Conservation (phyloP, 2,797 vertebrate genomes). For the Champsocephalus gunnari region DNA sequence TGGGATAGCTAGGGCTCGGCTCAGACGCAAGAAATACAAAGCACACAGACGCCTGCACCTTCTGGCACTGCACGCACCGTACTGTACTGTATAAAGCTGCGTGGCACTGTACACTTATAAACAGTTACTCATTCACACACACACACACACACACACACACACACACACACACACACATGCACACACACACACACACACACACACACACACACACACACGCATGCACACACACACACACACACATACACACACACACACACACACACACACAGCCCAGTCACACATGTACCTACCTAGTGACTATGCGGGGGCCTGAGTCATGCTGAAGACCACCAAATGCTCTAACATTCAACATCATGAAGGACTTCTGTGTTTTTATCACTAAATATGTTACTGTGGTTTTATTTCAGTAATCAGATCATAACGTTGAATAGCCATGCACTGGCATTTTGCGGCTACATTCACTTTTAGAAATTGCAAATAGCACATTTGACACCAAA, state of each 20-base stretch:
- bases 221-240: too few relatives aligned
- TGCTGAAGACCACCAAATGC: slow-evolving; percentile 48
- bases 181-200: slow-evolving; percentile 19
- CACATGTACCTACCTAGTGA: slow-evolving; percentile 42
- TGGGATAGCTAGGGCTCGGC: slow-evolving; percentile 90
- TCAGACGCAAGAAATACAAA: slow-evolving; percentile 20
- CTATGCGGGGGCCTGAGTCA: slow-evolving; percentile 39
- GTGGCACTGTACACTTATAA: slow-evolving; percentile 29
- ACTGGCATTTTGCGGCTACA: slow-evolving; percentile 29
- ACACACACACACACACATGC: slow-evolving; percentile 21
- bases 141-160: slow-evolving; percentile 23
- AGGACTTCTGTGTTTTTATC: slow-evolving; percentile 43
- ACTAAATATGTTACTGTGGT: slow-evolving; percentile 40
- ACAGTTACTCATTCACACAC: slow-evolving; percentile 15
- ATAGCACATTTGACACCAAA: slow-evolving; percentile 26
- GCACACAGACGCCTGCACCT: slow-evolving; percentile 38
- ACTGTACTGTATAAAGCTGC: slow-evolving; percentile 44
- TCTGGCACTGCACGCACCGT: slow-evolving; percentile 47
- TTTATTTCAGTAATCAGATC: slow-evolving; percentile 47
- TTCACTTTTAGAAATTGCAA: slow-evolving; percentile 36
- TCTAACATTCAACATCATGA: slow-evolving; percentile 37
- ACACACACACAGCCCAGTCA: slow-evolving; percentile 45
- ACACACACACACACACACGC: slow-evolving; percentile 20
- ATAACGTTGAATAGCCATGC: slow-evolving; percentile 46
- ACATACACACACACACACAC: not conserved